A percentile compares a stretch with the other conserved stretches of the same genome.
These are phyloP conservation scores for Meiosimyza platycephala DNA, from an alignment of 2,888 invertebrate genomes.

Conservation along the genomic window DNA sequence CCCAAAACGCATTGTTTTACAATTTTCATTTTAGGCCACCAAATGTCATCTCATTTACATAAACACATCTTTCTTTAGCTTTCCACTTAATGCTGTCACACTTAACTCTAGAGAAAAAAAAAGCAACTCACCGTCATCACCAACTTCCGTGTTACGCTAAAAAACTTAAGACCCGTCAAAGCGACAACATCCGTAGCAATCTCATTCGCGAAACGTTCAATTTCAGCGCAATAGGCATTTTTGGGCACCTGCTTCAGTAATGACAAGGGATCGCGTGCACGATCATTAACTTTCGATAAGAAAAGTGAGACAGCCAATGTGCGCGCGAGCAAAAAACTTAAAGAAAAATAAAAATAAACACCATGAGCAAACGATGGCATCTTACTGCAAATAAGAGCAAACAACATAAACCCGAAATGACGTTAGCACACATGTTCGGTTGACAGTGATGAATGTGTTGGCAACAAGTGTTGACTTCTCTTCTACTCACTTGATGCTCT, in stretches of 20 bases:
- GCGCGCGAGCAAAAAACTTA: constrained; percentile 70
- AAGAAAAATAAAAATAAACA: constrained; percentile 71
- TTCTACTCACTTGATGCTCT: constrained; percentile 67
- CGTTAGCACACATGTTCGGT: too few species aligned
- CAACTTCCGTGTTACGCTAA: constrained; percentile 62
- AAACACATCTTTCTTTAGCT: too few species aligned
- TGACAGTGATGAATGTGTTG: too few species aligned
- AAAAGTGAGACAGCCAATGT: constrained; percentile 70
- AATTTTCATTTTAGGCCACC: neutral
- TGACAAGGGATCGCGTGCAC: constrained; percentile 65
- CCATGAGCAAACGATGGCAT: constrained; percentile 65
- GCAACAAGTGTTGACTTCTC: neutral
- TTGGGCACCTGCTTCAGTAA: constrained; percentile 66
- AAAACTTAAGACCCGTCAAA: constrained; percentile 62
- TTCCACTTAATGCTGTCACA: neutral
- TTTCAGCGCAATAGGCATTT: constrained; percentile 66
- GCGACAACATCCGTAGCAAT: constrained; percentile 59
- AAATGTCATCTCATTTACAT: too few species aligned
- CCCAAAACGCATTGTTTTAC: neutral
- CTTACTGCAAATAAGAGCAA: constrained; percentile 49
- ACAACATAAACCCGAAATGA: too few species aligned
- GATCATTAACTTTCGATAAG: constrained; percentile 70
- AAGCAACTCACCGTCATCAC: constrained; percentile 56
- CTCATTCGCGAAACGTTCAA: constrained; percentile 59
- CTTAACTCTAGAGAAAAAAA: neutral